A percentile compares a stretch with the other conserved stretches of the same genome.
phyloP scores from a whole-genome alignment of 2,113 vertebrate genomes.

The Pomatorhinus ruficollis region DNA sequence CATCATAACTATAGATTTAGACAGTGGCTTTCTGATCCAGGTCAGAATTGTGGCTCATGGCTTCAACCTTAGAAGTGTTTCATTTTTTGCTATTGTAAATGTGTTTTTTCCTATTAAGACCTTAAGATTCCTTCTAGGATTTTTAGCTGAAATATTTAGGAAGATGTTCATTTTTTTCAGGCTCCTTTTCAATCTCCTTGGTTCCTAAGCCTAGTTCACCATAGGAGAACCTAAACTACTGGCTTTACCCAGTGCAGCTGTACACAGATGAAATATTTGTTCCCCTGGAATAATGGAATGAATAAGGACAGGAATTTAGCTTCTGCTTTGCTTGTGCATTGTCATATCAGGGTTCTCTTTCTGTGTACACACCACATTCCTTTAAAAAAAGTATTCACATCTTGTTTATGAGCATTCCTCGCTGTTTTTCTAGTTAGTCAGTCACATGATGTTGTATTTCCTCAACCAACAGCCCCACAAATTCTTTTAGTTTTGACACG shows the following conservation, averaged over 20 bases:
- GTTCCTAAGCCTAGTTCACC: not conserved
- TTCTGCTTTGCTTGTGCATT: not conserved
- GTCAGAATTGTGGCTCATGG: not conserved
- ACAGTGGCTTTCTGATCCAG: not conserved
- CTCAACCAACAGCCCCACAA: not conserved
- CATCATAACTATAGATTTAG: not conserved
- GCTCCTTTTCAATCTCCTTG: not conserved
- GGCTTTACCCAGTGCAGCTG: not conserved
- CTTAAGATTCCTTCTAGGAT: not conserved
- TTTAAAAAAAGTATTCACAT: not conserved
- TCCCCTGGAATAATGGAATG: not conserved
- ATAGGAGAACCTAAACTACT: not conserved
- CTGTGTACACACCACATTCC: not conserved
- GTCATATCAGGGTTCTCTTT: not conserved
- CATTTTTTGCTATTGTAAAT: not conserved
- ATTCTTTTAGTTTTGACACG: not conserved
- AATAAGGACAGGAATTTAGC: not conserved
- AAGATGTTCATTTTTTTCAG: not conserved
- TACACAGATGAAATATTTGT: not conserved
- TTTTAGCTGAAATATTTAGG: not conserved
- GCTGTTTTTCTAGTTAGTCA: not conserved
- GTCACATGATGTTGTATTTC: not conserved
- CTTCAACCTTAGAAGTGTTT: not conserved
- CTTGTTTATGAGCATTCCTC: not conserved
- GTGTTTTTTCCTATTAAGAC: not conserved